Evolutionary conservation across 1,140 invertebrate genomes (phyloP).

Genomic region (Zaprionus davidi): DNA sequence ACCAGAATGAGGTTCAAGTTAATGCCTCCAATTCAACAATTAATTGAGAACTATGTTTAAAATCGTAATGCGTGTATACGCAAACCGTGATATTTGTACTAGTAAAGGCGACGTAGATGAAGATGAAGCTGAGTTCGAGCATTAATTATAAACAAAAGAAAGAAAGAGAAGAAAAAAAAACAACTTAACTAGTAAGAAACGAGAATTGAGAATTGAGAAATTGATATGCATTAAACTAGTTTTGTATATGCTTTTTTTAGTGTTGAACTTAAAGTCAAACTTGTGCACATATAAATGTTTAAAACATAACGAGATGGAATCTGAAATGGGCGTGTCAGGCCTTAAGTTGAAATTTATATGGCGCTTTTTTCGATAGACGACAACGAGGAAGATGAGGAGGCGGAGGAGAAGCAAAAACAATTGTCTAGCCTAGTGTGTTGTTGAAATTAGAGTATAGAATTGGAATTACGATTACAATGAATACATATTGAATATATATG

Average conservation of each 20-base stretch:
- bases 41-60: slow-evolving; percentile 56
- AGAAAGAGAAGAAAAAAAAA: slow-evolving; percentile 21
- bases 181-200: slow-evolving; percentile 28
- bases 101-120: slow-evolving; percentile 61
- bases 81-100: slow-evolving; percentile 83
- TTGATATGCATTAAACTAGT: slow-evolving; percentile 71
- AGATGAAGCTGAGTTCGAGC: slow-evolving; percentile 48
- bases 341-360: slow-evolving; percentile 46
- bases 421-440: slow-evolving; percentile 40
- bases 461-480: slow-evolving; percentile 9
- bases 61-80: slow-evolving; percentile 54
- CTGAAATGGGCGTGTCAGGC: slow-evolving; percentile 36
- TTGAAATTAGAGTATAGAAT: slow-evolving; percentile 35
- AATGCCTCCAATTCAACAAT: slow-evolving; percentile 45
- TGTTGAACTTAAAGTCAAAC: slow-evolving; percentile 79
- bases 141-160: slow-evolving; percentile 52
- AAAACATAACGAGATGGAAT: slow-evolving; percentile 63
- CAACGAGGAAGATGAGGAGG: background rate
- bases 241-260: slow-evolving; percentile 81
- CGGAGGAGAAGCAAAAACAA: background rate
- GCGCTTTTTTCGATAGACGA: slow-evolving; percentile 33
- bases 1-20: slow-evolving; percentile 22
- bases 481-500: slow-evolving; percentile 8
- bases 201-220: slow-evolving; percentile 36
- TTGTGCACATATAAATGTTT: slow-evolving; percentile 81